These are phyloP conservation scores for Myrmophylax atrothorax DNA, from an alignment of 2,113 vertebrate genomes.

Conservation along the genomic window DNA sequence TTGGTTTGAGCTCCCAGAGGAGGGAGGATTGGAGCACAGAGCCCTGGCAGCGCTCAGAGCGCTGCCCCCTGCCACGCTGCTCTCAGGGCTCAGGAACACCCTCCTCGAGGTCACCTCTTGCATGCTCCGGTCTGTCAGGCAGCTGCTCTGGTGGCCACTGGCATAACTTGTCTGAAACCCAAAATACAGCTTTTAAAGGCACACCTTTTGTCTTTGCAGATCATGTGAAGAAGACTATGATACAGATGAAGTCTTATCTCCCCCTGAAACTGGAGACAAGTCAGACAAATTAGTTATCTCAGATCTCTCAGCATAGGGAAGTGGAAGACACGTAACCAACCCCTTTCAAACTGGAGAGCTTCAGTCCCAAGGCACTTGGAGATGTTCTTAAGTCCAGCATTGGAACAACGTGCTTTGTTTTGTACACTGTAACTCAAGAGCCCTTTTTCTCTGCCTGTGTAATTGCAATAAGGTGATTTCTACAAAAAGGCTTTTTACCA, in stretches of 20 bases:
- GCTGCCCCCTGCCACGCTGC: neutral
- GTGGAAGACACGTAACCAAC: constrained; percentile 48
- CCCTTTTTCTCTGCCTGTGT: constrained; percentile 63
- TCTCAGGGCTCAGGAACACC: neutral
- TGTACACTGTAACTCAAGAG: constrained; percentile 67
- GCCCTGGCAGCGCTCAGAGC: neutral
- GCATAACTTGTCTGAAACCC: neutral
- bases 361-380: constrained; percentile 39
- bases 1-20: neutral
- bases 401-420: constrained; percentile 69
- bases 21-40: neutral
- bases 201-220: constrained; percentile 77
- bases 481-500: constrained; percentile 75
- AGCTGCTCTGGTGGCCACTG: neutral
- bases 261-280: constrained; percentile 89
- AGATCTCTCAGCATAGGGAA: constrained; percentile 81
- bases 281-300: constrained; percentile 90
- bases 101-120: neutral
- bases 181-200: neutral
- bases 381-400: constrained; percentile 56
- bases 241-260: constrained; percentile 86
- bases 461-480: constrained; percentile 74
- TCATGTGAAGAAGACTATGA: constrained; percentile 96
- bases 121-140: neutral
- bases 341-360: constrained; percentile 57